phyloP scores from a whole-genome alignment of 1,140 invertebrate species.

The Pissodes strobi region DNA sequence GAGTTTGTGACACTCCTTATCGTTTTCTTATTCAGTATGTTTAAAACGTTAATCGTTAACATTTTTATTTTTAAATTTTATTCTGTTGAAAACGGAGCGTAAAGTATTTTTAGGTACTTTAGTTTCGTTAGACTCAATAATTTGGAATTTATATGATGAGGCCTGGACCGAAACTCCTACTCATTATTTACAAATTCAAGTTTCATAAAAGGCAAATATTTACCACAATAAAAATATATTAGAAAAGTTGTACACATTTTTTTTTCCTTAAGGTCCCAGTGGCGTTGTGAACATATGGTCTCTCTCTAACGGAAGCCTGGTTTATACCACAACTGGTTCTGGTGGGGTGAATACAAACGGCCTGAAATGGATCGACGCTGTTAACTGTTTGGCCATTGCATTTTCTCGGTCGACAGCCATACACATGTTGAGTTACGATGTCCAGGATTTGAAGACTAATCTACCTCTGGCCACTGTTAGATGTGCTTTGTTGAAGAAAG shows the following conservation, averaged over 20 bases:
- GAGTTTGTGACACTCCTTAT: no score
- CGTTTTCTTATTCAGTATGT: no score
- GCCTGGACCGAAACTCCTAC: no score
- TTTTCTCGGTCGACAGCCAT: conserved; percentile 63
- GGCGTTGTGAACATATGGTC: conserved; percentile 70
- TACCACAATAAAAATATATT: no score
- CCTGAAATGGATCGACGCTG: conserved; percentile 60
- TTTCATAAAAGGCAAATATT: neutral
- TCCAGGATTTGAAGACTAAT: conserved; percentile 56
- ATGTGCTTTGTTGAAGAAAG: conserved; percentile 59
- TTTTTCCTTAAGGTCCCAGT: conserved; percentile 49
- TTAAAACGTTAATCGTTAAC: no score
- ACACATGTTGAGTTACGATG: conserved; percentile 57
- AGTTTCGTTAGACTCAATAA: no score
- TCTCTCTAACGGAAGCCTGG: conserved; percentile 62
- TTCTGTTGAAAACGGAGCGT: no score
- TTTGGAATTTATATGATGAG: no score
- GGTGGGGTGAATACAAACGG: conserved; percentile 59
- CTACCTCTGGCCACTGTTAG: conserved; percentile 60
- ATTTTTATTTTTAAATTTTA: no score
- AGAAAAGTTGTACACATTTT: neutral
- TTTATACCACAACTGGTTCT: conserved; percentile 62
- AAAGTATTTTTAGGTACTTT: no score
- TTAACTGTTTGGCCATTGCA: conserved; percentile 56
- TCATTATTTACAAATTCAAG: neutral